Evolutionary conservation across 1,140 invertebrate species (phyloP), one percentile per base, ranked within the genome.

Genomic region (Meloidogyne hapla): DNA sequence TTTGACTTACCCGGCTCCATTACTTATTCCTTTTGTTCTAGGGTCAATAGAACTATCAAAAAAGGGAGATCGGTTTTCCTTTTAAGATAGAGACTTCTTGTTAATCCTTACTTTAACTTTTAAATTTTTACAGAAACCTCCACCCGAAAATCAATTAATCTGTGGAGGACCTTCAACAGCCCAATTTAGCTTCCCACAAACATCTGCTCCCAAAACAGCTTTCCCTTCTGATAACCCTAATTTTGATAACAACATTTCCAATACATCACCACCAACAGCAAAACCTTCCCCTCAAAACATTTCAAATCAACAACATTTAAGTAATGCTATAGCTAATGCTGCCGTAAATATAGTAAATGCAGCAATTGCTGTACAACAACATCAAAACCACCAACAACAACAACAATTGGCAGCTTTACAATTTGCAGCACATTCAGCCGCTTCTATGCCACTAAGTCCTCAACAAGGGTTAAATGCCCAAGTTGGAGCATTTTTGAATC

Each of bases 331-430:
- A 73, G 21, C 28, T 18, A 23, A 25, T 63, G 38, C 48, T 56
- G 21, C 71, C 23, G 56, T 40, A 61, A 73, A 73, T 28, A 33
- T 23, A 61, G 71, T 40, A 25, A 26, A 64, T 63, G 23, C 71
- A 73, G 48, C 71, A 63, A 13, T 38, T 42, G 40, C 69, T 56
- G 48, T 21, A 15, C 48, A 56, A n/a, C 48, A 56, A 56, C 48
- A 33, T 33, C 33, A 56, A 56, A n/a, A 56, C 1, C 18, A 23
- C 23, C 70, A 25, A 63, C 70, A 72, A 61, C n/a, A 38, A 26
- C 28, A 61, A 64, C 71, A 33, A 12, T 73, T 64, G n/a, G 48
- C 48, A n/a, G 48, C 48, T 56, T 56, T 56, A 56, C 48, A 56
- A 56, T 56, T 56, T 56, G 48, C 18, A 8, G 48, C 48, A 8